Conservation (phyloP, 2,888 invertebrate genomes). For the Atrina japonica region DNA sequence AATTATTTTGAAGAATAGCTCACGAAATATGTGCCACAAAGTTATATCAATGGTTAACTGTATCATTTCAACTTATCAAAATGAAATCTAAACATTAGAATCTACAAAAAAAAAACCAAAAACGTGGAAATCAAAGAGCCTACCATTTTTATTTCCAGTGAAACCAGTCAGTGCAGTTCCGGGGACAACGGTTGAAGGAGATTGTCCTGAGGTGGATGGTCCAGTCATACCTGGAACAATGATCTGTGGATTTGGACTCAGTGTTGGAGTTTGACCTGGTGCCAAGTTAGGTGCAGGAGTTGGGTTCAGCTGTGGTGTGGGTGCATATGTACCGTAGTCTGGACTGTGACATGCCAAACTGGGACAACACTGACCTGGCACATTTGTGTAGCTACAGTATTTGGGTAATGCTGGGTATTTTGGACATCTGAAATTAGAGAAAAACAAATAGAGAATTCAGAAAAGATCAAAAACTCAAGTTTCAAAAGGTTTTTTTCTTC, state of each 20-base stretch:
- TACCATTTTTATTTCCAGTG: slow-evolving; percentile 37
- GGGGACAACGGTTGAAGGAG: slow-evolving; percentile 13
- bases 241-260: slow-evolving; percentile 43
- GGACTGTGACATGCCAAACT: slow-evolving; percentile 65
- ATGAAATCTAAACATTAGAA: too few species aligned
- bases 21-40: too few species aligned
- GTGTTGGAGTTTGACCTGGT: slow-evolving; percentile 52
- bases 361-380: slow-evolving; percentile 70
- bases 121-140: too few species aligned
- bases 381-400: slow-evolving; percentile 59
- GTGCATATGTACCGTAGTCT: slow-evolving; percentile 63
- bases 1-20: too few species aligned
- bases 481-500: too few species aligned
- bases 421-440: slow-evolving; percentile 60
- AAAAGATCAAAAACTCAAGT: neutral
- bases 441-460: neutral
- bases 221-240: slow-evolving; percentile 33
- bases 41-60: too few species aligned
- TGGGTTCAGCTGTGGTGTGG: slow-evolving; percentile 61
- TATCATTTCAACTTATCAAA: too few species aligned
- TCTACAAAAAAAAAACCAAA: too few species aligned
- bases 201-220: slow-evolving; percentile 8
- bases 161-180: slow-evolving; percentile 29
- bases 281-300: slow-evolving; percentile 59
- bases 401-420: slow-evolving; percentile 61